A percentile compares a stretch with the other conserved stretches of the same genome.
Evolutionary conservation across 2,113 vertebrate genomes (phyloP).

Genomic region (Panurus biarmicus): DNA sequence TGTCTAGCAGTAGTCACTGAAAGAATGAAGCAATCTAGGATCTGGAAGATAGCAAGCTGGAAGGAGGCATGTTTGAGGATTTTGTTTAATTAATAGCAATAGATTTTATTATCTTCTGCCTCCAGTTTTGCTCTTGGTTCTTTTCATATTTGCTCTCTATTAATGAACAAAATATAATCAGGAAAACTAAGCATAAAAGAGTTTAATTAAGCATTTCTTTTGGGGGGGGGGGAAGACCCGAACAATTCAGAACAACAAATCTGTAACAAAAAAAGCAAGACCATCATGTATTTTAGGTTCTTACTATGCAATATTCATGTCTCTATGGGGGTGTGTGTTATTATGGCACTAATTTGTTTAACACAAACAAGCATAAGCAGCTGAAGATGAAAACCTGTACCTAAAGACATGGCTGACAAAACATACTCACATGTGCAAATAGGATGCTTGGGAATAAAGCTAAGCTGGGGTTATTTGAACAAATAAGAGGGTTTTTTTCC

Average conservation of each 20-base stretch:
- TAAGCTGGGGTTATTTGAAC: background rate
- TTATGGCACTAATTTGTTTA: slow-evolving; percentile 43
- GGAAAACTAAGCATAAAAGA: background rate
- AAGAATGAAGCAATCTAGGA: background rate
- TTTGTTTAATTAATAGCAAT: slow-evolving; percentile 17
- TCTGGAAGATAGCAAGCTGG: background rate
- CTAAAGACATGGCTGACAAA: slow-evolving; percentile 58
- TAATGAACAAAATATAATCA: background rate
- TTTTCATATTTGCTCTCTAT: background rate
- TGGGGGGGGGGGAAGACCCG: fast-evolving
- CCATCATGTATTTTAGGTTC: background rate
- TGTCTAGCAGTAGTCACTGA: background rate
- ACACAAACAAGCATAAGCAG: background rate
- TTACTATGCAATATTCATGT: background rate
- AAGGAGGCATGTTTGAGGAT: background rate
- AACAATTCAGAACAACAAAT: background rate
- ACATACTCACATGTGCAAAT: slow-evolving; percentile 36
- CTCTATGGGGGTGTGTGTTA: background rate
- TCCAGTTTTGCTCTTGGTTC: slow-evolving; percentile 4
- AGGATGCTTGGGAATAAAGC: background rate
- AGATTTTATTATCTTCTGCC: background rate
- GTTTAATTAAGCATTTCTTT: background rate
- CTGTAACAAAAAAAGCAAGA: background rate
- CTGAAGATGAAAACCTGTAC: slow-evolving; percentile 36
- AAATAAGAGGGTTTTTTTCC: background rate